Conservation (phyloP, 1,140 invertebrate genomes). For the Drosophila lacteicornis region DNA sequence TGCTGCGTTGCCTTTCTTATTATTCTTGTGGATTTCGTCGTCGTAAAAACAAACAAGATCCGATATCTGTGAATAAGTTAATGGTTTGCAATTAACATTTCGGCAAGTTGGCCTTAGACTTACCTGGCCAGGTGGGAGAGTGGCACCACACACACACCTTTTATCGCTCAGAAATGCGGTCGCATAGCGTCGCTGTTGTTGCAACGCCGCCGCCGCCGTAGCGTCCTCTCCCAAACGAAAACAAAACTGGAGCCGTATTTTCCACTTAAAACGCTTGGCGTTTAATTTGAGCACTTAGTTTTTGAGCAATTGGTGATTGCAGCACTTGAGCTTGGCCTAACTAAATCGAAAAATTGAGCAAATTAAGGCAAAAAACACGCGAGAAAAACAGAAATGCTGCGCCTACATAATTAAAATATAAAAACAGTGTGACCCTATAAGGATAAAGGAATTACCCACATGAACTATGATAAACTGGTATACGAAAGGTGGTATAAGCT, state of each 20-base stretch:
- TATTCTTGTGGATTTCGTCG: slow-evolving; percentile 8
- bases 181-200: slow-evolving; percentile 65
- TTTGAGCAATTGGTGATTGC: slow-evolving; percentile 27
- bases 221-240: slow-evolving; percentile 50
- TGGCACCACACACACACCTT: slow-evolving; percentile 16
- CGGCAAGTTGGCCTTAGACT: slow-evolving; percentile 21
- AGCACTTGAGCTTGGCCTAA: slow-evolving; percentile 27
- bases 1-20: slow-evolving; percentile 4
- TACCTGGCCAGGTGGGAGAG: slow-evolving; percentile 21
- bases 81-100: slow-evolving; percentile 35
- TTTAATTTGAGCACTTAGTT: neutral
- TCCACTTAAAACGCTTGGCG: neutral
- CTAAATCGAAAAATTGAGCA: slow-evolving; percentile 60
- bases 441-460: neutral
- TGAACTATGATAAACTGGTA: neutral
- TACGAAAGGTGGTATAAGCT: too few species aligned
- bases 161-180: slow-evolving; percentile 59
- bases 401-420: slow-evolving; percentile 60
- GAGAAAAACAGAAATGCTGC: slow-evolving; percentile 60
- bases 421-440: slow-evolving; percentile 15
- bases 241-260: slow-evolving; percentile 8
- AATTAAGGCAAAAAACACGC: slow-evolving; percentile 65
- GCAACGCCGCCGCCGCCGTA: slow-evolving; percentile 40
- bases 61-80: slow-evolving; percentile 34
- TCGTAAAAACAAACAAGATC: slow-evolving; percentile 35